Evolutionary conservation across 2,888 invertebrate genomes (phyloP).

Genomic region (Phlogophora meticulosa): DNA sequence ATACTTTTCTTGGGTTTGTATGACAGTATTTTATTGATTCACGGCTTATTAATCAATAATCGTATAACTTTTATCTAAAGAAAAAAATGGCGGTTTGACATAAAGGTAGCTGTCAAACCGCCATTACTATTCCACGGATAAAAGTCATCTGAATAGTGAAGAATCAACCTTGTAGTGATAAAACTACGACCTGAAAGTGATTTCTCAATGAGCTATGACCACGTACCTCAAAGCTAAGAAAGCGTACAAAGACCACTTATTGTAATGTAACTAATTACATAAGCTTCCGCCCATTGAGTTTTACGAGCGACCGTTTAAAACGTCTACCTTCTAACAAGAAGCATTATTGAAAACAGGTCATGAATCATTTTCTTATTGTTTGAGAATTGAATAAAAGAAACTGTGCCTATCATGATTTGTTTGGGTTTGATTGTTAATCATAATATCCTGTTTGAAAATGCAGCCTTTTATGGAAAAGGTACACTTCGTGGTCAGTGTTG

Average conservation of each 20-base stretch:
- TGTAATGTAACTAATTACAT: slow-evolving; percentile 51
- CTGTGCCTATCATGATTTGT: slow-evolving; percentile 2
- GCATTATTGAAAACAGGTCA: slow-evolving; percentile 30
- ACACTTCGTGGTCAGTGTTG: no score
- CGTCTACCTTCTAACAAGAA: slow-evolving; percentile 25
- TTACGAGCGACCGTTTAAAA: slow-evolving; percentile 46
- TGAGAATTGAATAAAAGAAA: slow-evolving; percentile 31
- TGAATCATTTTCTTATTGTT: slow-evolving; percentile 35
- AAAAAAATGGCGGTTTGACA: no score
- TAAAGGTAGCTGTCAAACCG: no score
- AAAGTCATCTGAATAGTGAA: no score
- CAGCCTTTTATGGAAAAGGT: slow-evolving; percentile 1
- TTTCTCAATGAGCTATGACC: slow-evolving; percentile 18
- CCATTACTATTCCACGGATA: no score
- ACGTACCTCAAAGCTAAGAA: slow-evolving; percentile 44
- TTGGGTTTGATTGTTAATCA: slow-evolving; percentile 1
- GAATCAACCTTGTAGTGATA: no score
- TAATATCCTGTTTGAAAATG: slow-evolving; percentile 4
- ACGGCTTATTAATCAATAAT: no score
- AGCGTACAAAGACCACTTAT: slow-evolving; percentile 57
- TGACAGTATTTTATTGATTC: no score
- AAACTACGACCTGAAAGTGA: background rate
- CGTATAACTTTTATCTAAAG: no score
- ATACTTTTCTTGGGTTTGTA: no score
- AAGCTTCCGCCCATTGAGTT: slow-evolving; percentile 60